Evolutionary conservation across 2,797 vertebrate genomes (phyloP).

Genomic region (Octomys mimax): DNA sequence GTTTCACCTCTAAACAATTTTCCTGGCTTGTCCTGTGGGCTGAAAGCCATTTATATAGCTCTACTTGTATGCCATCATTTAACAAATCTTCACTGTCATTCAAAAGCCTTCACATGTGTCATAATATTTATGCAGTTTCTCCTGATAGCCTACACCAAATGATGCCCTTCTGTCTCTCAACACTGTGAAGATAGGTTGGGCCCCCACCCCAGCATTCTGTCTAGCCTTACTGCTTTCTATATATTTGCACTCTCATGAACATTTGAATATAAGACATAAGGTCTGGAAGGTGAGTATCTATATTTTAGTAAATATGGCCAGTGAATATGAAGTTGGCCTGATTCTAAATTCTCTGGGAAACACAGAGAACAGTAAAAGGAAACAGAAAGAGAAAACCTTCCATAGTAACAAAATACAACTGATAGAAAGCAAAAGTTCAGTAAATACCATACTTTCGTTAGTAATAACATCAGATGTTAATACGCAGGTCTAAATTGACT

Average conservation of each 20-base stretch:
- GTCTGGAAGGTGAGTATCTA: neutral
- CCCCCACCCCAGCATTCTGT: neutral
- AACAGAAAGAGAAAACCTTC: neutral
- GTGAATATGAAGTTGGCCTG: neutral
- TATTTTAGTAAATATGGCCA: neutral
- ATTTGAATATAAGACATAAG: neutral
- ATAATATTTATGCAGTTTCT: neutral
- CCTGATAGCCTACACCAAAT: slow-evolving; percentile 29
- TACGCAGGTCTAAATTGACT: neutral
- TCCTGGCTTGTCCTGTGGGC: neutral
- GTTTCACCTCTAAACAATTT: slow-evolving; percentile 15
- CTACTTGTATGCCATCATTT: neutral
- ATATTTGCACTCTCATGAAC: neutral
- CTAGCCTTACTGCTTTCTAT: neutral
- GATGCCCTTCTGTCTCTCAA: slow-evolving; percentile 36
- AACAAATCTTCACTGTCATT: slow-evolving; percentile 51
- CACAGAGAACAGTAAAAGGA: neutral
- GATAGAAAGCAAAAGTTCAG: neutral
- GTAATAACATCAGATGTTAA: neutral
- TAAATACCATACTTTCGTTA: neutral
- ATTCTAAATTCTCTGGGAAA: slow-evolving; percentile 11
- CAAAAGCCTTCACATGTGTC: neutral
- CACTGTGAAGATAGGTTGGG: neutral
- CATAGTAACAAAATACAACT: neutral
- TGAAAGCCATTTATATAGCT: slow-evolving; percentile 39